These are phyloP conservation scores for Crax fasciolata DNA, from an alignment of 2,797 vertebrate species.

Conservation along the genomic window DNA sequence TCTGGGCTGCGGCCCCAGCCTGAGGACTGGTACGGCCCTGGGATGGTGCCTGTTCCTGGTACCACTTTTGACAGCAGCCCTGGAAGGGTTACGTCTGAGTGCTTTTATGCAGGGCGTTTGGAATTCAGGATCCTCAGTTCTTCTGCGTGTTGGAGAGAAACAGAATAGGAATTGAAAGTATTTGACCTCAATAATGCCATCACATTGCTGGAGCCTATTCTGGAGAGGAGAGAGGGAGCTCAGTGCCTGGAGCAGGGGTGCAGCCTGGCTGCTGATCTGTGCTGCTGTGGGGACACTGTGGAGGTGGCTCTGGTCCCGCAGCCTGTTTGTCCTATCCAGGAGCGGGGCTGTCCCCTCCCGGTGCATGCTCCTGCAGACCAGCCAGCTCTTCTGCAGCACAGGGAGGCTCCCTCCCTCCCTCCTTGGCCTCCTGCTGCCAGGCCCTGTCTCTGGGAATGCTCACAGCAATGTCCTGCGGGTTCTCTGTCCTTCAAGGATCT, in stretches of 20 bases:
- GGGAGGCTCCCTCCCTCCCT: not conserved
- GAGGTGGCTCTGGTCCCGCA: not conserved
- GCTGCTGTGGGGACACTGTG: not conserved
- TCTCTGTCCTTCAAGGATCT: not conserved
- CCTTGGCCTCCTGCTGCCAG: not conserved
- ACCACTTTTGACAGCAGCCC: not conserved
- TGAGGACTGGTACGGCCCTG: not conserved
- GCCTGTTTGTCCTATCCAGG: not conserved
- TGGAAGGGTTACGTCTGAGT: rapidly evolving
- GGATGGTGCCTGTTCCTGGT: no score
- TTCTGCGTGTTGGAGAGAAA: not conserved
- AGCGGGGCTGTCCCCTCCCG: not conserved
- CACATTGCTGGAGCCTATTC: not conserved
- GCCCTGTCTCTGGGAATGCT: not conserved
- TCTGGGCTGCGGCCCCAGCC: no score
- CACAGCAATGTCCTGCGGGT: not conserved
- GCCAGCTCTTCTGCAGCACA: not conserved
- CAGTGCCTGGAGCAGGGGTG: not conserved
- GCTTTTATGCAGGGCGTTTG: not conserved
- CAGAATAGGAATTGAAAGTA: not conserved
- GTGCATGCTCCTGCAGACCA: not conserved
- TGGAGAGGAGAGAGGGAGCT: not conserved
- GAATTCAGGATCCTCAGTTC: not conserved
- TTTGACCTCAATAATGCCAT: not conserved
- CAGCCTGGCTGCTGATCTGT: not conserved